Evolutionary conservation across 2,113 vertebrate genomes (phyloP), one percentile per base, ranked within the genome.

Genomic region (Acrocephalus kingi): DNA sequence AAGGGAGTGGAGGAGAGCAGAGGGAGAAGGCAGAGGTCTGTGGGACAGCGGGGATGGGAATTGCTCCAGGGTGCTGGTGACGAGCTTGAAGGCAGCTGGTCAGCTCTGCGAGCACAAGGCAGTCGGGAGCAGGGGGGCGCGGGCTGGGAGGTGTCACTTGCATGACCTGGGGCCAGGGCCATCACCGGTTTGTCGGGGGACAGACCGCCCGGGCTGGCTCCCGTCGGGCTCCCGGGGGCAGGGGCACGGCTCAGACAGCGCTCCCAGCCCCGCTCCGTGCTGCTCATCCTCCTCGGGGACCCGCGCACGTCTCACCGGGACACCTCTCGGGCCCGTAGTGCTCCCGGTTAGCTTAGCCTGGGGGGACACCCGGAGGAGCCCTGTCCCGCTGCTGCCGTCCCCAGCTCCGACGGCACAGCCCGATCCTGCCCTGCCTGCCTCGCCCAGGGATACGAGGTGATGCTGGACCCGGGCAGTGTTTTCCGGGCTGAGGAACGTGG

Each of bases 131-230:
- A 86, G 72, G n/a, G 71, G 86, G 59, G 56, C 24, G 4, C 9
- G 7, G 91, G 80, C 59, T 79, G 90, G 90, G 94, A 94, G 88
- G 95, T 96, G 95, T 95, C 94, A 63, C 76, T 95, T 61, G 58
- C 37, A 6, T 56, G 73, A 91, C 31, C 62, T 4, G 15, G 8
- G 30, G 19, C 68, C 1, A 8, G 22, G 75, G 56, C 83, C 41
- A 46, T 33, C 52, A 20, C 16, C 6, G 3, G 31, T 15, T 16
- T 45, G 24, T 39, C 14, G 8, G 24, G 59, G 22, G 20, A 9
- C 41, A 66, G 41, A 30, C 24, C 10, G 17, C 39, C 39, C 45
- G 6, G 16, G 15, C 39, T 24, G 39, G 21, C 30, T 72, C n/a
- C 48, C 2, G 13, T 7, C 3, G 1, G 49, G n/a, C 21, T 19